Evolutionary conservation across 2,888 invertebrate genomes (phyloP).

Genomic region (Chaitophorus viminalis): DNA sequence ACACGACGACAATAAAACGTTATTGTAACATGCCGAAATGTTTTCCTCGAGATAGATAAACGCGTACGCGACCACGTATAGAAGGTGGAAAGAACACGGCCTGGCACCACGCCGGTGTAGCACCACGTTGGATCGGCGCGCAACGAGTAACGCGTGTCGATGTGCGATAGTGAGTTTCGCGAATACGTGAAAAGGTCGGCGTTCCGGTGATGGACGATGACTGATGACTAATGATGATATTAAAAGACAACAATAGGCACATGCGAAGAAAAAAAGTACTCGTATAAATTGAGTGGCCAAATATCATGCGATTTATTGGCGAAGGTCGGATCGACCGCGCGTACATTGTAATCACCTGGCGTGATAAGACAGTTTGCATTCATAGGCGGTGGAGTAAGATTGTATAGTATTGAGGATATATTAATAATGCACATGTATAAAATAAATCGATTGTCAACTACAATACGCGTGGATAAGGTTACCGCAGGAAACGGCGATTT

Average conservation of each 20-base stretch:
- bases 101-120: not conserved
- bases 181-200: conserved; percentile 7
- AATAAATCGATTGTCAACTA: no score
- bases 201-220: not conserved
- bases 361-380: conserved; percentile 20
- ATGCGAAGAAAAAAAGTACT: not conserved
- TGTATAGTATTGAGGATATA: no score
- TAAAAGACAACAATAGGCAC: not conserved
- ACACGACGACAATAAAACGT: not conserved
- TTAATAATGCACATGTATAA: no score
- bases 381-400: not conserved
- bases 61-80: not conserved
- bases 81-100: not conserved
- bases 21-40: not conserved
- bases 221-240: not conserved
- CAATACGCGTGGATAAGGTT: no score
- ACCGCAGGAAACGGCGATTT: no score
- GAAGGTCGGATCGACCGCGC: not conserved
- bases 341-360: not conserved
- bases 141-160: not conserved
- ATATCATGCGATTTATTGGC: not conserved
- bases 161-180: conserved; percentile 18
- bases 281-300: conserved; percentile 17
- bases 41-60: not conserved
- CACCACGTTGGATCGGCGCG: no score